Evolutionary conservation across 2,888 invertebrate genomes (phyloP).

Genomic region (Cephus pygmeus): DNA sequence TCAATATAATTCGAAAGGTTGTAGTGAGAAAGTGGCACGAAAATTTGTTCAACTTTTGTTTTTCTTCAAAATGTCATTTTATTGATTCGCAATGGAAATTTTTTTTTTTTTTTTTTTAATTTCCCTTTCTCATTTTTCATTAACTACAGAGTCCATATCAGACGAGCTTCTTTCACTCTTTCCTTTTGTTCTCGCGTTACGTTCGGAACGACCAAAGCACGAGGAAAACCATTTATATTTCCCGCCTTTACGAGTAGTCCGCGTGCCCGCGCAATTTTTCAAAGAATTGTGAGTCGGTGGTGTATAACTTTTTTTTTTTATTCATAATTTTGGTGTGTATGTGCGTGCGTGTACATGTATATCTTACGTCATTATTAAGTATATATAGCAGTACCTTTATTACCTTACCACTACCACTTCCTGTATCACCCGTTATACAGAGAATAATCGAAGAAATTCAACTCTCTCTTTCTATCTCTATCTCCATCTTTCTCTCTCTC

Average conservation of each 20-base stretch:
- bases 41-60: slow-evolving; percentile 14
- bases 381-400: slow-evolving; percentile 25
- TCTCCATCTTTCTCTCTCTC: background rate
- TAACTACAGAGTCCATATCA: background rate
- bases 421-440: slow-evolving; percentile 30
- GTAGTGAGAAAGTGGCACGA: slow-evolving; percentile 52
- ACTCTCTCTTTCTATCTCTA: slow-evolving; percentile 1
- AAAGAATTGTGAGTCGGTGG: background rate
- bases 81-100: background rate
- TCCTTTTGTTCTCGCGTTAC: too few relatives aligned
- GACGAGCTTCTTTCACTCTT: too few relatives aligned
- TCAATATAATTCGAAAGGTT: slow-evolving; percentile 33
- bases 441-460: too few relatives aligned
- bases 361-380: too few relatives aligned
- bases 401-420: slow-evolving; percentile 54
- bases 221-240: too few relatives aligned
- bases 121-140: background rate
- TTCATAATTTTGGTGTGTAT: background rate
- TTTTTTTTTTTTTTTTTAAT: slow-evolving; percentile 10
- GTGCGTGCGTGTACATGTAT: too few relatives aligned
- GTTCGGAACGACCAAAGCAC: too few relatives aligned
- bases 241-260: too few relatives aligned
- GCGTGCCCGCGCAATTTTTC: too few relatives aligned
- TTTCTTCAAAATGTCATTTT: background rate
- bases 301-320: background rate